These are phyloP conservation scores for Plagodis dolabraria DNA, from an alignment of 2,888 invertebrate genomes.

Conservation along the genomic window DNA sequence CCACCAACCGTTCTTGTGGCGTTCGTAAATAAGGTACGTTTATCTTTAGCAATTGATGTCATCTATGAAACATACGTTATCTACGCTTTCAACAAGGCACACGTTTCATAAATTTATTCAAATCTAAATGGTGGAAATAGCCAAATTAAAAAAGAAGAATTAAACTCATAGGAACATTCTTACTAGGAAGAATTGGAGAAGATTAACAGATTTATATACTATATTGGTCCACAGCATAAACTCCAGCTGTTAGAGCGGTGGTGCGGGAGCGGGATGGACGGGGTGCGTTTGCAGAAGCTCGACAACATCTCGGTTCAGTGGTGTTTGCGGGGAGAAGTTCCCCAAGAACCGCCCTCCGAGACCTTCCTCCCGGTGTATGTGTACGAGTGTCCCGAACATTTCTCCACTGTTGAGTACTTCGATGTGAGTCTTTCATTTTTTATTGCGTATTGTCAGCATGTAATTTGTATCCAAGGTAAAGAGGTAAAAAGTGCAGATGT, in stretches of 20 bases:
- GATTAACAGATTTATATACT: too few species aligned
- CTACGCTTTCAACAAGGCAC: not conserved
- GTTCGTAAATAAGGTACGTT: not conserved
- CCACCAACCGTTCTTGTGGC: too few species aligned
- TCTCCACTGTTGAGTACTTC: conserved; percentile 93
- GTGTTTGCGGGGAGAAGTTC: conserved; percentile 87
- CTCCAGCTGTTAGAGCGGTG: conserved; percentile 87
- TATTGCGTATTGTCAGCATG: not conserved
- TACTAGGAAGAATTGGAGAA: too few species aligned
- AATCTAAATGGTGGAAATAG: not conserved
- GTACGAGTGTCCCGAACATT: conserved; percentile 92
- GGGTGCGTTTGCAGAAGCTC: conserved; percentile 75
- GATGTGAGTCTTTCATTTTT: conserved; percentile 81
- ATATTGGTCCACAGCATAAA: conserved; percentile 84
- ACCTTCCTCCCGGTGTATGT: conserved; percentile 89
- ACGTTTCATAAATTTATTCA: not conserved
- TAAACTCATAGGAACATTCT: too few species aligned
- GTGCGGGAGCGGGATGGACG: conserved; percentile 71
- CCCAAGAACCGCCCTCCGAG: conserved; percentile 83
- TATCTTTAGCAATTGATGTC: not conserved
- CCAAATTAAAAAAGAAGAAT: not conserved
- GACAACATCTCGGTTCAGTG: conserved; percentile 88
- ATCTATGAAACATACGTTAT: not conserved
- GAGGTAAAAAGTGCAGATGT: too few species aligned
- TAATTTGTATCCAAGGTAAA: not conserved